Conservation (phyloP, 2,888 invertebrate genomes). For the Eristalis arbustorum region DNA sequence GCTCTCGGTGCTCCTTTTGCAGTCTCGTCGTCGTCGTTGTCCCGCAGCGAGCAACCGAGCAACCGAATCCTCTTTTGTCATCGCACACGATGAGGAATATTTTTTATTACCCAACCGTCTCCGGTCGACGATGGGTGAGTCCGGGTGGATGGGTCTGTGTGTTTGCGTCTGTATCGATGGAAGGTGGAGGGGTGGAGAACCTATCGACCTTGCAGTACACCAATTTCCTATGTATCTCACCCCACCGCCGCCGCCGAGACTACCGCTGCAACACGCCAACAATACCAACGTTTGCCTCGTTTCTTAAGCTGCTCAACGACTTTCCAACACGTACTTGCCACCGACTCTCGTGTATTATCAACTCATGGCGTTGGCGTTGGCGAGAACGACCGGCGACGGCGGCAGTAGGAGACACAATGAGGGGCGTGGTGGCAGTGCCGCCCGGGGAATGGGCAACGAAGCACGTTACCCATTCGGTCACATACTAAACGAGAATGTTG, state of each 20-base stretch:
- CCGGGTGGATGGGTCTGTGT: background rate
- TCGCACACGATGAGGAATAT: conserved; percentile 33
- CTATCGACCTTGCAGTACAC: conserved; percentile 47
- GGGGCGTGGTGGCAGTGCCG: conserved; percentile 32
- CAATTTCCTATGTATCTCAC: conserved; percentile 39
- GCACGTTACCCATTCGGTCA: conserved; percentile 67
- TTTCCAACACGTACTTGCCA: conserved; percentile 64
- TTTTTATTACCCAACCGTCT: conserved; percentile 26
- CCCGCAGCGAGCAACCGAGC: background rate
- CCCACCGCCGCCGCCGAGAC: background rate
- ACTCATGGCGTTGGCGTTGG: background rate
- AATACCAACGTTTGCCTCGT: conserved; percentile 40
- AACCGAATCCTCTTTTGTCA: conserved; percentile 33
- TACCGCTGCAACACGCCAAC: conserved; percentile 59
- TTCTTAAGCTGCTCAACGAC: conserved; percentile 64
- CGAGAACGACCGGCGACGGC: background rate
- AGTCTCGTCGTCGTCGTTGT: background rate
- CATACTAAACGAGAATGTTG: conserved; percentile 70
- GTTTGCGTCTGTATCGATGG: background rate
- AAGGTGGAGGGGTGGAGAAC: background rate
- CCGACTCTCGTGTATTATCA: conserved; percentile 47
- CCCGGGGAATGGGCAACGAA: conserved; percentile 49
- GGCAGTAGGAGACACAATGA: background rate
- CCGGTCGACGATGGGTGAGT: background rate
- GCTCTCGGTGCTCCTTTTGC: background rate